Percentiles rank a stretch among this genome's conserved stretches.
These are phyloP conservation scores for Chironomus riparius DNA, from an alignment of 2,888 invertebrate species.

Conservation along the genomic window DNA sequence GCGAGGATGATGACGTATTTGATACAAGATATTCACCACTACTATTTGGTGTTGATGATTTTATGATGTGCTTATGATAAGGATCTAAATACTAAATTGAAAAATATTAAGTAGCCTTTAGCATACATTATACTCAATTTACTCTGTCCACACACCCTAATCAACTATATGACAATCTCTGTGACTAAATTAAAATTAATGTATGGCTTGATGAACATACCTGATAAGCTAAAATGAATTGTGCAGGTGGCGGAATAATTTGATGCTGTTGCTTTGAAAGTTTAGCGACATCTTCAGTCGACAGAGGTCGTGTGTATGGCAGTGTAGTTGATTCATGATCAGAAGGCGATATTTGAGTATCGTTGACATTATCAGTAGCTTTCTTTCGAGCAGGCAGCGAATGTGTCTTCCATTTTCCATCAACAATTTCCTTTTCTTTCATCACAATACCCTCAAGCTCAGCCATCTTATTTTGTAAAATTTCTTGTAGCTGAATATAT, in stretches of 20 bases:
- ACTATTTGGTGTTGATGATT: slow-evolving; percentile 52
- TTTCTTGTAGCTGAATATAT: slow-evolving; percentile 78
- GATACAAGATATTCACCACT: slow-evolving; percentile 62
- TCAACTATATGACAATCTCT: not conserved
- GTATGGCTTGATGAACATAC: not conserved
- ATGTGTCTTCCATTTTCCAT: slow-evolving; percentile 84
- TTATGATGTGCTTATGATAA: slow-evolving; percentile 60
- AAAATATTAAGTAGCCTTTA: slow-evolving; percentile 41
- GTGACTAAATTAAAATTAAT: not conserved
- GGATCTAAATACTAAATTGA: slow-evolving; percentile 53
- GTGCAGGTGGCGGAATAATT: slow-evolving; percentile 43
- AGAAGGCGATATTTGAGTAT: slow-evolving; percentile 33
- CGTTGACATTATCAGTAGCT: slow-evolving; percentile 45
- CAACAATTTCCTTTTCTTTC: slow-evolving; percentile 70
- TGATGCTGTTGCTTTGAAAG: slow-evolving; percentile 35
- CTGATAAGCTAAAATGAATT: slow-evolving; percentile 52
- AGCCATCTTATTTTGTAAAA: slow-evolving; percentile 72
- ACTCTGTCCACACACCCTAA: slow-evolving; percentile 30
- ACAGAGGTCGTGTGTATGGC: slow-evolving; percentile 66
- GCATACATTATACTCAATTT: slow-evolving; percentile 30
- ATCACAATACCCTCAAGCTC: slow-evolving; percentile 74
- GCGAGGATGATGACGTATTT: slow-evolving; percentile 34
- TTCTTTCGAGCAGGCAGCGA: slow-evolving; percentile 79
- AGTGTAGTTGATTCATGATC: slow-evolving; percentile 45
- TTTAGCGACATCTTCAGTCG: slow-evolving; percentile 66